Base-by-base conservation (phyloP, 2,113 vertebrate genomes). In the Hippocampus barbouri region DNA sequence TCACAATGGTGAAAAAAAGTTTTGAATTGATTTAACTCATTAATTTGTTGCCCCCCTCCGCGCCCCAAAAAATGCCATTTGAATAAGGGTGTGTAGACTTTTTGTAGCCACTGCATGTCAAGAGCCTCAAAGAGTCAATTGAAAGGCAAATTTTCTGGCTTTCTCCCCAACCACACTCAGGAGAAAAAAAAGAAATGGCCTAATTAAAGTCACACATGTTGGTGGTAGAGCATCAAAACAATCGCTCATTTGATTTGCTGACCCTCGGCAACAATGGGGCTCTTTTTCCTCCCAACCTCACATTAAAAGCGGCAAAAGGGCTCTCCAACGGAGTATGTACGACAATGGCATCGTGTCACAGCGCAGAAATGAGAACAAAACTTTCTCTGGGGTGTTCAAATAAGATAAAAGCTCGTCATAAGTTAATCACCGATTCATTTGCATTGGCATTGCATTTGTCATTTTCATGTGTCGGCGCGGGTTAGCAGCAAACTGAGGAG, bases 161-260 rank as follows among this genome's bases (percentile, higher is more conserved):
- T 76, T 76, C 56, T 66, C 60, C 71, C 71, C 40, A 45, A 72
- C 40, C 49, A 75, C 12, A 10, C 65, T 83, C 80, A 80, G 75
- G 54, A 79, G 62, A 40, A 5, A 78, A 84, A 80, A 69, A 38
- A 38, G 34, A 38, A 38, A 38, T 38, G 38, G 47, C 80, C 77
- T 67, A 81, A 80, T 84, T 79, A 84, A 77, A 79, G 66, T 61
- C 81, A 71, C 80, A 73, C 72, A 76, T 68, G 84, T 78, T 75
- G 65, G 60, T 70, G 21, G 67, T 62, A 43, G 80, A 80, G 81
- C 83, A 81, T 83, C 76, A 82, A 81, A 82, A 66, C 84, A 85
- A 80, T 79, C 23, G 56, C 56, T 30, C 79, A 75, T 77, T 83
- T 80, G 79, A 83, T 84, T 83, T 76, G 34, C 69, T 76, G 12